Base-by-base conservation (phyloP, 2,888 invertebrate species). In the Lucinisca nassula region DNA sequence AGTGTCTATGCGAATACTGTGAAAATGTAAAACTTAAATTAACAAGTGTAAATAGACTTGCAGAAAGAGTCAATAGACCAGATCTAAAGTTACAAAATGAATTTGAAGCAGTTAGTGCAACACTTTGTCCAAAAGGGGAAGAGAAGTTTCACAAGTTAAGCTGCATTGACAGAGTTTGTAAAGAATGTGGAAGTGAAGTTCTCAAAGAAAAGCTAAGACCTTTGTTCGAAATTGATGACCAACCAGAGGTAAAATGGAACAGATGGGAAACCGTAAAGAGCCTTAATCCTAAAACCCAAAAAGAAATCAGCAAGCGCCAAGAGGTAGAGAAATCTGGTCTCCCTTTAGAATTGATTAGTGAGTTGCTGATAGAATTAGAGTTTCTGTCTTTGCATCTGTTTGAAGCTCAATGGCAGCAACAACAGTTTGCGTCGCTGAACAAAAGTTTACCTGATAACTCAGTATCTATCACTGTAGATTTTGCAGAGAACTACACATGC, bases 401-500 rank as follows among this genome's bases (percentile, higher is more conserved):
- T 77, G 85, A 82, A 37, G 85, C 88, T 10, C 55, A 79, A 12
- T 85, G 84, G 88, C 88, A 88, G 27, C 74, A 82, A 73, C 14
- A 27, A 24, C 87, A 87, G 61, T 87, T 84, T 82, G 67, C 30
- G 73, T 21, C 35, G 1, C 32, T 84, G 24, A 70, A n/a, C 17
- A 82, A 79, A 67, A 45, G n/a, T n/a, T 27, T 87, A 27, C 75
- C 79, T n/a, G 30, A 0, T 0, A 77, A 82, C 6, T 35, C 82
- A 37, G 67, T 86, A 17, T 78, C 83, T 30, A 0, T 87, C 24
- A 81, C 83, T 27, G 55, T 75, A 27, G 85, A 89, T 38, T 89
- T 85, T 79, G 87, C 87, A 21, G 87, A 89, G 38, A 87, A 89
- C 45, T 89, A 75, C 37, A 61, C 82, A 27, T 89, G 86, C 67